phyloP scores from a whole-genome alignment of 2,113 vertebrate genomes.

The Lepus timidus region DNA sequence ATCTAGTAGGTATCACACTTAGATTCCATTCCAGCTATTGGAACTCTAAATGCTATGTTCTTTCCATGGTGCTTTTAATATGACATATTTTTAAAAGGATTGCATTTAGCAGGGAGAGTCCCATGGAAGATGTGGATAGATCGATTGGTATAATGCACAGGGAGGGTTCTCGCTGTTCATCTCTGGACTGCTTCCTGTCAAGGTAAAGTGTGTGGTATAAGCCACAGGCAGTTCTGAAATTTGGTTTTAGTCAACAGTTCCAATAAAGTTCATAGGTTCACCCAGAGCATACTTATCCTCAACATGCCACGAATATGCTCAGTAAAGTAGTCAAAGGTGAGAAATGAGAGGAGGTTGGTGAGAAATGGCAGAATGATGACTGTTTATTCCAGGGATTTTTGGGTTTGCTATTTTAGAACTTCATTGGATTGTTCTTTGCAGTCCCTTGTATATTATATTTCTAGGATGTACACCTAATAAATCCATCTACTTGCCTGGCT shows the following conservation, averaged over 20 bases:
- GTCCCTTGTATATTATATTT: conserved; percentile 32
- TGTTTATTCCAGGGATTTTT: conserved; percentile 16
- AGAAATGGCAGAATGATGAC: not conserved
- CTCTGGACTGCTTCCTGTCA: not conserved
- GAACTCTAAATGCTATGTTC: conserved; percentile 55
- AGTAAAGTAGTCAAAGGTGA: conserved; percentile 10
- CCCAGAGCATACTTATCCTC: not conserved
- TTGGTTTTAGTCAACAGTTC: conserved; percentile 31
- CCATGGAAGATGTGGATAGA: not conserved
- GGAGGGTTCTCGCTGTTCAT: not conserved
- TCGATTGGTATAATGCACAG: not conserved
- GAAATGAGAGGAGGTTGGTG: not conserved
- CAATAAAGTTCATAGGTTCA: not conserved
- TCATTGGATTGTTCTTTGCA: conserved; percentile 49
- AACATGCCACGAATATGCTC: not conserved
- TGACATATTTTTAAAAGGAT: not conserved
- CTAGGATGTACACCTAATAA: conserved; percentile 56
- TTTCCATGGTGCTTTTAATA: conserved; percentile 67
- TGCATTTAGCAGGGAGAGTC: not conserved
- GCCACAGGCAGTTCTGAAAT: not conserved
- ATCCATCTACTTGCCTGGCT: conserved; percentile 58
- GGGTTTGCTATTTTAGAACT: conserved; percentile 62
- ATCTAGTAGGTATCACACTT: conserved; percentile 64
- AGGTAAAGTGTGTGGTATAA: not conserved
- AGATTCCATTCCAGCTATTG: conserved; percentile 30